Conservation (phyloP, 2,888 invertebrate genomes). For the Sinelater perroti region DNA sequence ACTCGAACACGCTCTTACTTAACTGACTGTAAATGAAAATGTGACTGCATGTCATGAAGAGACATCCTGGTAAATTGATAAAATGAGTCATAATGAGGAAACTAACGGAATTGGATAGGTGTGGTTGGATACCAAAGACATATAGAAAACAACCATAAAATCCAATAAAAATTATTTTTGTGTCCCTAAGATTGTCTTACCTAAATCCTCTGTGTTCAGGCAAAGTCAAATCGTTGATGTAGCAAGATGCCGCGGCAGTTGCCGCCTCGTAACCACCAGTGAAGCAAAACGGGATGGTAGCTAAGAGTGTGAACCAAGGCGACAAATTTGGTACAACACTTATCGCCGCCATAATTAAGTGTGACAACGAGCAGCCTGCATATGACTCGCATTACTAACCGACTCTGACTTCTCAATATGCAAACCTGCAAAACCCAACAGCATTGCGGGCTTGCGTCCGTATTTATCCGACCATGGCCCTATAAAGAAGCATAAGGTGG, state of each 20-base stretch:
- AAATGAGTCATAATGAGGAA: no score
- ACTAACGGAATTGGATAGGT: no score
- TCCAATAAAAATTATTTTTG: no score
- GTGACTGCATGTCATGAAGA: no score
- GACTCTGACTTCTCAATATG: no score
- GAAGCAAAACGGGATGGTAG: slow-evolving; percentile 67
- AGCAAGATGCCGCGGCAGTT: slow-evolving; percentile 63
- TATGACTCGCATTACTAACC: no score
- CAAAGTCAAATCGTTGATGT: slow-evolving; percentile 73
- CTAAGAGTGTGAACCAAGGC: slow-evolving; percentile 62
- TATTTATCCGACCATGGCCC: slow-evolving; percentile 85
- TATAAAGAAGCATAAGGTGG: slow-evolving; percentile 74
- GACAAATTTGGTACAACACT: slow-evolving; percentile 43
- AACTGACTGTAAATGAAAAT: no score
- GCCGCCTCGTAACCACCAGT: slow-evolving; percentile 70
- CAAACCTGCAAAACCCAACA: slow-evolving; percentile 68
- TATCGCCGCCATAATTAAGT: slow-evolving; percentile 30
- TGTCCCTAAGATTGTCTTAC: no score
- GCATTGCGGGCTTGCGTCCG: slow-evolving; percentile 76
- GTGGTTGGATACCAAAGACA: no score
- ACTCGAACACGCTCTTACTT: no score
- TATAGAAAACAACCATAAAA: no score
- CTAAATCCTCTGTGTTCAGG: slow-evolving; percentile 69
- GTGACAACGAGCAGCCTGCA: slow-evolving; percentile 33
- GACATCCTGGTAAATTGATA: no score